A percentile compares a stretch with the other conserved stretches of the same genome.
phyloP scores from a whole-genome alignment of 1,140 invertebrate genomes.

The Nasonia longicornis region DNA sequence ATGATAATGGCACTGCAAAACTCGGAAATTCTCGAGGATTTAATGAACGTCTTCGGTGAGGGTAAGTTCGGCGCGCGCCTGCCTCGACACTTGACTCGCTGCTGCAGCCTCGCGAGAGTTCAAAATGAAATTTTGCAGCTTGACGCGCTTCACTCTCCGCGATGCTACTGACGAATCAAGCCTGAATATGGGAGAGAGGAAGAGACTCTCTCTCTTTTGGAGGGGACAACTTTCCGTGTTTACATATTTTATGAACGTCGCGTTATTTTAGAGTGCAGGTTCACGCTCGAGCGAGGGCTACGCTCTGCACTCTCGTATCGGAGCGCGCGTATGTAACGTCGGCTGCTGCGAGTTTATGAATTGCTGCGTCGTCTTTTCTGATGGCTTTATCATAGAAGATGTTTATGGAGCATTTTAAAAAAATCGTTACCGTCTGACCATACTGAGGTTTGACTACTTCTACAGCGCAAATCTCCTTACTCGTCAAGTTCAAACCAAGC shows the following conservation, averaged over 20 bases:
- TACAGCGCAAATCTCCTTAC: no score
- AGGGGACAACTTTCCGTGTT: background rate
- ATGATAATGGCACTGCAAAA: conserved; percentile 40
- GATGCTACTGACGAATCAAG: background rate
- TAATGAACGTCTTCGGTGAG: conserved; percentile 45
- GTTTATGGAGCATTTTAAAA: no score
- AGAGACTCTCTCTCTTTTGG: background rate
- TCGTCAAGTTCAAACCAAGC: no score
- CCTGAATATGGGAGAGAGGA: background rate
- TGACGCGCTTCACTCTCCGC: background rate
- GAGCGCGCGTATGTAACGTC: background rate
- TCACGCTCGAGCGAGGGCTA: background rate
- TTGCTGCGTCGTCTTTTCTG: no score
- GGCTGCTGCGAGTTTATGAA: background rate
- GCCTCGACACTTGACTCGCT: background rate
- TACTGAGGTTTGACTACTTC: no score
- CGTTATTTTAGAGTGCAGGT: background rate
- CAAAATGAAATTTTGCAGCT: conserved; percentile 8
- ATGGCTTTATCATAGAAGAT: no score
- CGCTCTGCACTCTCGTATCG: background rate
- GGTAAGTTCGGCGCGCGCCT: background rate
- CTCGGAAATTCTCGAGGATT: conserved; percentile 41
- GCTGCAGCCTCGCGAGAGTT: background rate
- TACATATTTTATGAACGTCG: background rate
- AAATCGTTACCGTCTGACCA: no score